These are phyloP conservation scores for Amphimallon solstitiale DNA, from an alignment of 2,888 invertebrate genomes.

Conservation along the genomic window DNA sequence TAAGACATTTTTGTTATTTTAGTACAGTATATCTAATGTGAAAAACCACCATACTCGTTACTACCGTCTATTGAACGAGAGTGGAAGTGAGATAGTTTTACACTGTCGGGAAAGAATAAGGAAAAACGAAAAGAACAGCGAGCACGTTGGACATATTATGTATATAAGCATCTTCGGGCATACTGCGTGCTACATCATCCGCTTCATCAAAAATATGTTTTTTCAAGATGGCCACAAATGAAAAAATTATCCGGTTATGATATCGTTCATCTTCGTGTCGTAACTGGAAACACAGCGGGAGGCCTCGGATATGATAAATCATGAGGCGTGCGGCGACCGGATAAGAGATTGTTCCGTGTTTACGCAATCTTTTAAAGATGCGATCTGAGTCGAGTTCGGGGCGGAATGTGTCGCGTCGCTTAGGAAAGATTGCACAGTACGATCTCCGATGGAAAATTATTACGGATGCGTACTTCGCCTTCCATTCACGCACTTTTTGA, in stretches of 20 bases:
- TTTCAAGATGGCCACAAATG: constrained; percentile 28
- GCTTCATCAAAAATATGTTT: constrained; percentile 34
- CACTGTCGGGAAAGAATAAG: background rate
- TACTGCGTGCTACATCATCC: constrained; percentile 22
- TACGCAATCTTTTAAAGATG: constrained; percentile 34
- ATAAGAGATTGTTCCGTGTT: constrained; percentile 33
- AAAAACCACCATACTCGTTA: too few species aligned
- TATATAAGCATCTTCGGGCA: constrained; percentile 7
- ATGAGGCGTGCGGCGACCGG: constrained; percentile 31
- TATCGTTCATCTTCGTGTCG: constrained; percentile 31
- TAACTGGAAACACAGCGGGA: constrained; percentile 12
- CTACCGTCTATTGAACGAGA: background rate
- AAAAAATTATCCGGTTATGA: constrained; percentile 34
- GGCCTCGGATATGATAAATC: constrained; percentile 31
- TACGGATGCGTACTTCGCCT: constrained; percentile 15
- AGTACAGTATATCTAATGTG: too few species aligned
- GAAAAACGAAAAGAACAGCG: background rate
- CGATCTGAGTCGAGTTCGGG: constrained; percentile 20
- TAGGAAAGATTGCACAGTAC: background rate
- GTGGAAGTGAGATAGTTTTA: background rate
- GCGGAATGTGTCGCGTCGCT: background rate
- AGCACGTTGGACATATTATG: constrained; percentile 1
- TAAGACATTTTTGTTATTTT: too few species aligned
- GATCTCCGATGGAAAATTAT: constrained; percentile 13
- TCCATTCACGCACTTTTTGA: constrained; percentile 26